Evolutionary conservation across 2,113 vertebrate genomes (phyloP), one percentile per base, ranked within the genome.

Genomic region (Myiopsitta monachus): DNA sequence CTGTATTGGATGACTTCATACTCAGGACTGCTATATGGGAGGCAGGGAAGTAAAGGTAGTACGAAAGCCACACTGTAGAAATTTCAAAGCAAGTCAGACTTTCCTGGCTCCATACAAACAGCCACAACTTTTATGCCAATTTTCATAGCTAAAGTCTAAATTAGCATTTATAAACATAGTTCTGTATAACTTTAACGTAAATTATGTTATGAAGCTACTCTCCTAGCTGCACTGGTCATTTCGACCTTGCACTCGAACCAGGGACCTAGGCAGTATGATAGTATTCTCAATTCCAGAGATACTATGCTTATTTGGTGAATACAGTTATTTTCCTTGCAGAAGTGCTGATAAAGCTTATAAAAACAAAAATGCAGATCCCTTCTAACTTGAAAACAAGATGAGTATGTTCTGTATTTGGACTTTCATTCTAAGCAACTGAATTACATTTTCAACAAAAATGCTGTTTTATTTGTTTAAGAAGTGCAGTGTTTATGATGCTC

Each of bases 291-390:
- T 95, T 95, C 83, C n/a, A 59, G 61, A 88, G 49, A 70, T 93
- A n/a, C 1, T 80, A 31, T 41, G 63, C 90, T 88, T 94, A 39
- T 72, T 76, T 79, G 69, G 62, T 83, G 57, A 90, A 83, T 85
- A 62, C 27, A 62, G 78, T 93, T 93, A 52, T 95, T 93, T 93
- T 75, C 52, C 77, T 88, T 86, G 79, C 49, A 93, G 52, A 88
- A 83, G 23, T 95, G 79, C 88, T 93, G 86, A 90, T 95, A 88
- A 94, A 80, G 85, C 82, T 94, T 74, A 61, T n/a, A 57, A 92
- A 90, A 93, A 8, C 63, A 62, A 92, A 96, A 90, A 77, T 69
- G 86, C 54, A 28, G 51, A 57, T 86, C 31, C 26, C 64, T 94
- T 68, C 87, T 72, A 84, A 59, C 80, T 61, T 82, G 77, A 84